Percentiles rank a stretch among this genome's conserved stretches.
Evolutionary conservation across 2,113 vertebrate genomes (phyloP).

Genomic region (Pseudopipra pipra): DNA sequence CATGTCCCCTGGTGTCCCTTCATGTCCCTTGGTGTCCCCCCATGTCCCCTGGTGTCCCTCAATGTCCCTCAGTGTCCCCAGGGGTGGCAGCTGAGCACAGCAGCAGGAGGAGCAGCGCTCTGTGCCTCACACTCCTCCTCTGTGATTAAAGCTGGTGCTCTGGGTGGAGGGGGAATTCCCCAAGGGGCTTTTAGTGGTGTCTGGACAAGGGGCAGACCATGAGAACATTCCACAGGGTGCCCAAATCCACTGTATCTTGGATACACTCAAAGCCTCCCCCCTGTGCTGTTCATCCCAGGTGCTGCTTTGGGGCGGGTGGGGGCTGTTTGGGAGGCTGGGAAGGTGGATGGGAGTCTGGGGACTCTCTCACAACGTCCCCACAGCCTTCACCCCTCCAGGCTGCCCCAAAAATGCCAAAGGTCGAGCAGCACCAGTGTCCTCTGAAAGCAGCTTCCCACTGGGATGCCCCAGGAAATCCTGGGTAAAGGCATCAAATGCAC

Average conservation of each 20-base stretch:
- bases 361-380: accelerated
- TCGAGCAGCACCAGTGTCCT: not conserved
- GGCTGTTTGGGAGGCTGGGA: not conserved
- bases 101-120: not conserved
- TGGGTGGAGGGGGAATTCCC: not conserved
- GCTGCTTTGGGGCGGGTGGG: not conserved
- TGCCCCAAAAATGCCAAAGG: not conserved
- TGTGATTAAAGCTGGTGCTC: not conserved
- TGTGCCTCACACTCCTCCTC: not conserved
- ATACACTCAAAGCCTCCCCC: constrained; percentile 3
- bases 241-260: constrained; percentile 33
- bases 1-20: too few relatives aligned
- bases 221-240: constrained; percentile 26
- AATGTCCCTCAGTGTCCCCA: not conserved
- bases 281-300: not conserved
- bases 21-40: too few relatives aligned
- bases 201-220: constrained; percentile 32
- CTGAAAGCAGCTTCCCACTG: accelerated
- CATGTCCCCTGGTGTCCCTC: too few relatives aligned
- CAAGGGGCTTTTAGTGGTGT: constrained; percentile 9
- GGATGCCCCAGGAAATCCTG: not conserved
- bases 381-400: not conserved
- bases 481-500: not conserved
- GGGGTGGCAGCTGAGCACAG: not conserved
- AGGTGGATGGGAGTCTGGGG: not conserved